Conservation (phyloP, 2,888 invertebrate genomes). For the Amphiduros pacificus region DNA sequence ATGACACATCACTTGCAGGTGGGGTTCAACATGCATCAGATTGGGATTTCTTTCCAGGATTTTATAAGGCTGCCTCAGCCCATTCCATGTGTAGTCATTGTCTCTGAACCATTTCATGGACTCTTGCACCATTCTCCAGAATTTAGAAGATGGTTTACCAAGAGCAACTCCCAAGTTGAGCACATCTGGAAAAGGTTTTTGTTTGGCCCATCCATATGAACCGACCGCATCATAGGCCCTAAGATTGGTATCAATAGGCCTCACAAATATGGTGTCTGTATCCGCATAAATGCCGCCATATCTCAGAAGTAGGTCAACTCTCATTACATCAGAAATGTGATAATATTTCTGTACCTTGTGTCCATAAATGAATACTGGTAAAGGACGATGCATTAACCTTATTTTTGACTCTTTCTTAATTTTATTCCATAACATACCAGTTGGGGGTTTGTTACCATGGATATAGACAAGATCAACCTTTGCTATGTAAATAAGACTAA, state of each 20-base stretch:
- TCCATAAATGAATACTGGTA: slow-evolving; percentile 30
- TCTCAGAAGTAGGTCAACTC: slow-evolving; percentile 49
- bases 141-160: slow-evolving; percentile 37
- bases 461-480: slow-evolving; percentile 43
- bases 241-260: slow-evolving; percentile 29
- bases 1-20: slow-evolving; percentile 51
- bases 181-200: slow-evolving; percentile 33
- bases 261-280: slow-evolving; percentile 51
- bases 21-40: slow-evolving; percentile 39
- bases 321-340: slow-evolving; percentile 50
- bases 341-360: slow-evolving; percentile 38
- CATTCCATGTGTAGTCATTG: slow-evolving; percentile 36
- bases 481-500: slow-evolving; percentile 44
- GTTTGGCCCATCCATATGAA: slow-evolving; percentile 38
- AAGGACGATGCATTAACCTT: slow-evolving; percentile 26
- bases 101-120: slow-evolving; percentile 36
- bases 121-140: slow-evolving; percentile 33
- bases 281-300: slow-evolving; percentile 56
- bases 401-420: slow-evolving; percentile 35
- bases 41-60: slow-evolving; percentile 47
- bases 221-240: slow-evolving; percentile 44
- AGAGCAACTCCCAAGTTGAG: slow-evolving; percentile 42
- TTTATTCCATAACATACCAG: slow-evolving; percentile 30
- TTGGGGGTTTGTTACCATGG: slow-evolving; percentile 42
- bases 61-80: slow-evolving; percentile 33